Base-by-base conservation (phyloP, 2,888 invertebrate genomes). In the Microplitis deprimator region DNA sequence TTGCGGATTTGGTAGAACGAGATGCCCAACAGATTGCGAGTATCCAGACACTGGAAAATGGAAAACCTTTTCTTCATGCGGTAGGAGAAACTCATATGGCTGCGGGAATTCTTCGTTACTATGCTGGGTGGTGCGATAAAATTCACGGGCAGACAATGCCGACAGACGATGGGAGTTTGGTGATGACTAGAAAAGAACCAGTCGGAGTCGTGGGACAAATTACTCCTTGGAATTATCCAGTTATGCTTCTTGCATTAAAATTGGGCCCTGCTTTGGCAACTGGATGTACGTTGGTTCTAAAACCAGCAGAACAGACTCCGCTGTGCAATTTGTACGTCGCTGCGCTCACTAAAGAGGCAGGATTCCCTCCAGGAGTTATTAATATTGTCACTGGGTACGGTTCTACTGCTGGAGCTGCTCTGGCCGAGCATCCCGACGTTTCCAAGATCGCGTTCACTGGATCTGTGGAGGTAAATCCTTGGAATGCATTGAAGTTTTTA, bases 191-290 rank as follows among this genome's bases (percentile, higher is more conserved):
- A 70, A 92, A 93, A 83, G 94, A 95, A 85, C 95, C 95, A 0
- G 91, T 95, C 39, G 95, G 95, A 6, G 94, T 95, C 3, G 94
- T 94, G 80, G 95, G 94, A 1, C 94, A 94, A 87, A 95, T 95
- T 76, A 94, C 95, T 75, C 95, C 95, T 13, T 95, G 95, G 95
- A 95, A 95, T 89, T 95, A 94, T 86, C 95, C 94, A 0, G 86
- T 93, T 40, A 87, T 95, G 76, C 95, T 96, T 95, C 90, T 94
- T 82, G 92, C 94, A 6, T 96, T 96, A 94, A 96, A 97, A 90
- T 92, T 92, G 91, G 92, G 91, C 1, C 92, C 92, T 3, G 93
- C 92, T 1, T 83, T 93, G 70, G 92, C 92, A 5, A 89, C 91
- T 16, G 93, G 92, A 8, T 85, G 97, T 89, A 95, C 96, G 0